phyloP scores from a whole-genome alignment of 2,113 vertebrate species.

The Sinocyclocheilus rhinocerous region DNA sequence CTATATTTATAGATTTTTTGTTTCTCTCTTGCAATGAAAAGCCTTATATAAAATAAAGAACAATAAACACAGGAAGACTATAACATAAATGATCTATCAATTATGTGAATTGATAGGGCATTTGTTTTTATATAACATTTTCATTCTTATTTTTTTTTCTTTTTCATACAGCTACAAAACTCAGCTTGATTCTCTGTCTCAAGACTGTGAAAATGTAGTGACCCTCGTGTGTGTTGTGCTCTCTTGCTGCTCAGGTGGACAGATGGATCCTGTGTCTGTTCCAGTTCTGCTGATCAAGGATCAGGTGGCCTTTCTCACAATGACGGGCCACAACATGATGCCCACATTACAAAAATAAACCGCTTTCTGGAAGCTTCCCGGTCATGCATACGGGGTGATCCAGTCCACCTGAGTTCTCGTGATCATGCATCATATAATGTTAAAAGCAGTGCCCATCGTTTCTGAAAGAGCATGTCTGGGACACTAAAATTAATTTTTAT shows the following conservation, averaged over 20 bases:
- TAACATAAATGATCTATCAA: not conserved
- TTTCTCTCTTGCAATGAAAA: too few species aligned
- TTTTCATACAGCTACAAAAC: not conserved
- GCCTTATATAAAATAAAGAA: not conserved
- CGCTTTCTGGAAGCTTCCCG: conserved; percentile 12
- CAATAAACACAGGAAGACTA: not conserved
- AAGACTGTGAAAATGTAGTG: not conserved
- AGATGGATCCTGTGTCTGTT: conserved; percentile 2
- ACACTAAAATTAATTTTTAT: not conserved
- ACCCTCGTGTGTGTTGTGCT: not conserved
- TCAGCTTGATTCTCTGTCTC: not conserved
- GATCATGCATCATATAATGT: conserved; percentile 7
- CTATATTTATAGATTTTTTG: too few species aligned
- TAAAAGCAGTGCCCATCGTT: not conserved
- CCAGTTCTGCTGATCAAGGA: conserved; percentile 40
- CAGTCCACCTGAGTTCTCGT: not conserved
- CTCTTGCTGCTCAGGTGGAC: conserved; percentile 28
- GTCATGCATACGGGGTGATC: conserved; percentile 10
- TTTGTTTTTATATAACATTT: not conserved
- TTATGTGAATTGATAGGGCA: not conserved
- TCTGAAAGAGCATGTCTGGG: not conserved
- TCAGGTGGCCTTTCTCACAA: conserved; percentile 48
- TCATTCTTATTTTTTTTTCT: not conserved
- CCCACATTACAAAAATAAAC: conserved; percentile 20
- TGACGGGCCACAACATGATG: conserved; percentile 37